Evolutionary conservation across 2,797 vertebrate genomes (phyloP), one percentile per base, ranked within the genome.

Genomic region (Denticeps clupeoides): DNA sequence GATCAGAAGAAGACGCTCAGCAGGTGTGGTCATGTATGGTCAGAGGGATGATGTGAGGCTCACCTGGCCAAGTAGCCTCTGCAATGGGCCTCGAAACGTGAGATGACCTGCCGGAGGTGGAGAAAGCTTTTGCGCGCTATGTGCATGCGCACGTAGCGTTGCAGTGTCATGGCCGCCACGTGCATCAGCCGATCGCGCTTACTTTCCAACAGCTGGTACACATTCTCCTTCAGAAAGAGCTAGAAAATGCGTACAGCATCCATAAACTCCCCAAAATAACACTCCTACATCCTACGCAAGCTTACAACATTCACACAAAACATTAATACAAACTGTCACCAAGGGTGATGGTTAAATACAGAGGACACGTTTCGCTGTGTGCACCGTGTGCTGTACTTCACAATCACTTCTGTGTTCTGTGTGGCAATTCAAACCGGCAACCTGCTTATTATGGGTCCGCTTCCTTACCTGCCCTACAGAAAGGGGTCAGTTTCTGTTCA

Each of bases 141-240:
- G 75, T 71, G 83, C 44, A 83, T 81, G 0, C 88, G 88, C 0
- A 82, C 61, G 25, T 83, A 86, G 60, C 84, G 86, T 79, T 99
- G 95, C 49, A 99, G 79, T 0, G 84, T 89, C 50, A 87, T 66
- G 1, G 91, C 90, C 0, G 93, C 92, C 22, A 89, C 60, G 60
- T 87, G 78, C 31, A 90, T 75, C 49, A 95, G 68, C 0, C 85
- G 82, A 58, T 89, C 82, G 0, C 88, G 72, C 68, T 94, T 94
- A 63, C 81, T 86, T 71, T 99, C 93, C 81, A 99, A 56, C 0
- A 86, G 71, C 75, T 93, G 92, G 71, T 93, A 84, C 28, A 98
- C 57, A 27, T 89, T 85, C 52, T 99, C 93, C 64, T 91, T 95
- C 41, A 99, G 74, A 71, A 99, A 99, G 50, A 99, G 86, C 95